Percentiles rank a stretch among this genome's conserved stretches.
Conservation (phyloP, 2,797 vertebrate species). For the Geotrypetes seraphini region DNA sequence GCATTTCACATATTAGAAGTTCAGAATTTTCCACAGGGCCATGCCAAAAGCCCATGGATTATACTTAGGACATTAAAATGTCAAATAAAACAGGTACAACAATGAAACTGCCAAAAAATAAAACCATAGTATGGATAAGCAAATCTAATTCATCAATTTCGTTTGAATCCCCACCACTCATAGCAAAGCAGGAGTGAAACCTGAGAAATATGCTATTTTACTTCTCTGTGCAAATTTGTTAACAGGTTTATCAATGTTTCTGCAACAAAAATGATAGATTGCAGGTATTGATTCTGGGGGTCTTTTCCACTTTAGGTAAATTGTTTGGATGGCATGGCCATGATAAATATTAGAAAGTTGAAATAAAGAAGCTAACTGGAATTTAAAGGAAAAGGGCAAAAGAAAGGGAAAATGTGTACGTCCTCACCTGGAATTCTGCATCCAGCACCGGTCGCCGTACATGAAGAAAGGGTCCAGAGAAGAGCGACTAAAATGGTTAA, state of each 20-base stretch:
- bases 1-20: slow-evolving; percentile 49
- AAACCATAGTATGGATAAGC: slow-evolving; percentile 62
- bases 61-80: slow-evolving; percentile 56
- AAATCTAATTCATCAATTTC: slow-evolving; percentile 73
- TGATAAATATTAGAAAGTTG: slow-evolving; percentile 85
- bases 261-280: slow-evolving; percentile 72
- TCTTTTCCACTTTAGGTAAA: slow-evolving; percentile 74
- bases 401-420: too few species aligned
- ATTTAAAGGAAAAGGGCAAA: too few species aligned
- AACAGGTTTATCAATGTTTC: slow-evolving; percentile 69
- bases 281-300: slow-evolving; percentile 76
- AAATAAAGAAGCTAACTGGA: slow-evolving; percentile 44
- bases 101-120: slow-evolving; percentile 64
- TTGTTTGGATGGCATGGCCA: slow-evolving; percentile 69
- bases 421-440: too few species aligned
- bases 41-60: slow-evolving; percentile 52
- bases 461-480: too few species aligned
- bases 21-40: slow-evolving; percentile 53
- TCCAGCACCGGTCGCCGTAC: too few species aligned
- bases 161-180: slow-evolving; percentile 28
- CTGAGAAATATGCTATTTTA: slow-evolving; percentile 34
- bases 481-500: too few species aligned
- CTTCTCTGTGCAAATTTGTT: slow-evolving; percentile 51
- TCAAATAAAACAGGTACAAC: slow-evolving; percentile 67
- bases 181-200: slow-evolving; percentile 29